Percentiles rank a stretch among this genome's conserved stretches.
These are phyloP conservation scores for Auanema sp. DNA, from an alignment of 2,888 invertebrate species.

Conservation along the genomic window DNA sequence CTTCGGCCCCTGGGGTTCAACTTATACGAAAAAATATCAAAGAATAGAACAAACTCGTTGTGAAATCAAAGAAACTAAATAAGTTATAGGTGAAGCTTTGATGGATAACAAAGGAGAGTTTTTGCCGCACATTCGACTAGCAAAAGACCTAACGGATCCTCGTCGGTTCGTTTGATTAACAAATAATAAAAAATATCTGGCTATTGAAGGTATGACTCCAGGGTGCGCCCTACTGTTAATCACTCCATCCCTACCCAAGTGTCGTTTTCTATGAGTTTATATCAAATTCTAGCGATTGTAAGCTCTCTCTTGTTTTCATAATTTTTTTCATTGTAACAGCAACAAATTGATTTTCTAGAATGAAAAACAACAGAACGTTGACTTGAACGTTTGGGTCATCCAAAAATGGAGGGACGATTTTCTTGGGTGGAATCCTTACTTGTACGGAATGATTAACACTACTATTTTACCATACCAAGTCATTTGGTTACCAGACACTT, in stretches of 20 bases:
- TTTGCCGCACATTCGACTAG: conserved; percentile 60
- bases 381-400: conserved; percentile 62
- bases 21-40: no score
- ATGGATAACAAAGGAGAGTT: conserved; percentile 57
- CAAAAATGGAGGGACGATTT: conserved; percentile 63
- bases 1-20: no score
- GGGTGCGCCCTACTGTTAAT: conserved; percentile 58
- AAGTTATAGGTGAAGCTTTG: conserved; percentile 50
- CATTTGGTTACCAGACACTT: conserved; percentile 62
- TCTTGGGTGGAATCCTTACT: conserved; percentile 59
- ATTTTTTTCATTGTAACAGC: background rate
- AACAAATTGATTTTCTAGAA: conserved; percentile 43
- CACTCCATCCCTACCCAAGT: conserved; percentile 55
- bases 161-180: conserved; percentile 31
- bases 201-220: conserved; percentile 54
- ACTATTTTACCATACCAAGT: conserved; percentile 59
- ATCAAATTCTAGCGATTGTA: conserved; percentile 61
- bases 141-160: conserved; percentile 60
- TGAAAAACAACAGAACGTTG: conserved; percentile 62
- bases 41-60: no score
- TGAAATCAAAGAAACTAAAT: no score
- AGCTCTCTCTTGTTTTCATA: conserved; percentile 6
- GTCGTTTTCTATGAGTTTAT: conserved; percentile 60
- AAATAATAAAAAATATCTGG: conserved; percentile 5
- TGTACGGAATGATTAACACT: conserved; percentile 60